Evolutionary conservation across 2,797 vertebrate species (phyloP).

Genomic region (Manis javanica): DNA sequence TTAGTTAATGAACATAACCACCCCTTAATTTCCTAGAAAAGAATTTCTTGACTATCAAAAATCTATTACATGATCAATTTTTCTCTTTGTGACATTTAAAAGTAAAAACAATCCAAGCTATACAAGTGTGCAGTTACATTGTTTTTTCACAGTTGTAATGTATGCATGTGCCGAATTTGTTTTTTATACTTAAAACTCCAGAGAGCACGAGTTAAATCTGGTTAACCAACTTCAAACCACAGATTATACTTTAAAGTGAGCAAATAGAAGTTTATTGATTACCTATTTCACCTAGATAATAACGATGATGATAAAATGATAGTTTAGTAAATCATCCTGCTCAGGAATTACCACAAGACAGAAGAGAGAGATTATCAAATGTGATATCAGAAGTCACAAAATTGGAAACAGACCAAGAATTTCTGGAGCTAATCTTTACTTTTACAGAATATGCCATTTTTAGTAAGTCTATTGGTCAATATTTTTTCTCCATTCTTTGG

Average conservation of each 20-base stretch:
- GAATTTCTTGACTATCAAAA: neutral
- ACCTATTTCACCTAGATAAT: neutral
- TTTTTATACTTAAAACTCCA: constrained; percentile 8
- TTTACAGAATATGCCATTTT: constrained; percentile 22
- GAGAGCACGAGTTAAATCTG: neutral
- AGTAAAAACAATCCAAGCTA: neutral
- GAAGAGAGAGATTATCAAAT: constrained; percentile 44
- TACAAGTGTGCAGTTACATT: neutral
- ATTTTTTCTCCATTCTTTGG: neutral
- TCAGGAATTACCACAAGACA: neutral
- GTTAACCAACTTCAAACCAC: neutral
- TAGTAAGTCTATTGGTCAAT: constrained; percentile 45
- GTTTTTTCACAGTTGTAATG: neutral
- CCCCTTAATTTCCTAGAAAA: neutral
- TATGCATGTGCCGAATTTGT: neutral
- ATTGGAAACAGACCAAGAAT: constrained; percentile 40
- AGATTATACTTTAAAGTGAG: constrained; percentile 25
- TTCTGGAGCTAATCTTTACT: constrained; percentile 33
- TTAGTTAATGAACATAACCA: neutral
- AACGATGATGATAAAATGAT: neutral
- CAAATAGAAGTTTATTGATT: neutral
- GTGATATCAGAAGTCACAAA: constrained; percentile 42
- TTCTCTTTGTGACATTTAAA: neutral
- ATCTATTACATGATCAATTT: neutral
- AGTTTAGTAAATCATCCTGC: constrained; percentile 12